Evolutionary conservation across 2,888 invertebrate species (phyloP).

Genomic region (Nomada ruficornis): DNA sequence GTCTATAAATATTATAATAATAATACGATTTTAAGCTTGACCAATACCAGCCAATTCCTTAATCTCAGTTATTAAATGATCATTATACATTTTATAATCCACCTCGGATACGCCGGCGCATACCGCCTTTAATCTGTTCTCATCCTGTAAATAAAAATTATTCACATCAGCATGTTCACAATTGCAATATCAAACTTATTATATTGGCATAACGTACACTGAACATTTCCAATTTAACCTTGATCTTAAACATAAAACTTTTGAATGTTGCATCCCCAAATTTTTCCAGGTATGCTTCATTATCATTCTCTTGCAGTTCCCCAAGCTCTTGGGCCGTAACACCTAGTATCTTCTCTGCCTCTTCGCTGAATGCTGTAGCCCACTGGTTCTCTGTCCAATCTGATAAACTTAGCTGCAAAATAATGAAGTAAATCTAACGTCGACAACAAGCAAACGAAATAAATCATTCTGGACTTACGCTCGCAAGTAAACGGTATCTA

Average conservation of each 20-base stretch:
- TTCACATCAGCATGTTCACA: not conserved
- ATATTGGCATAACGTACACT: constrained; percentile 88
- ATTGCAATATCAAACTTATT: not conserved
- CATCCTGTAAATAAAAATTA: constrained; percentile 87
- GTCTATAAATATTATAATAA: not conserved
- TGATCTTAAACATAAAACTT: constrained; percentile 92
- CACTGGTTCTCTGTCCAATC: constrained; percentile 96
- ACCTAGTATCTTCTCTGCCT: constrained; percentile 92
- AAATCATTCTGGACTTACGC: constrained; percentile 86
- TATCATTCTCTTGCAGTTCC: constrained; percentile 89
- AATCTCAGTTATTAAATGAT: constrained; percentile 89
- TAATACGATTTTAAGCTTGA: constrained; percentile 56
- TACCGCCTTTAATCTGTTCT: constrained; percentile 91
- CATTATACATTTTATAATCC: constrained; percentile 91
- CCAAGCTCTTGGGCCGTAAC: constrained; percentile 91
- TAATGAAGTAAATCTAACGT: constrained; percentile 15
- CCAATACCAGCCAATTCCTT: constrained; percentile 87
- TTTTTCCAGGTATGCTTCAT: constrained; percentile 88
- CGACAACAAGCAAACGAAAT: constrained; percentile 3
- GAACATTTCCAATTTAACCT: constrained; percentile 95
- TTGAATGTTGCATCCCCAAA: constrained; percentile 92
- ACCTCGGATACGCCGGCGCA: constrained; percentile 89
- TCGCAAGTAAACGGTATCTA: constrained; percentile 91
- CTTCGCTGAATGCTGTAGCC: constrained; percentile 95
- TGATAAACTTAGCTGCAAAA: constrained; percentile 90